Conservation (phyloP, 2,797 vertebrate species). For the Anabacerthia variegaticeps region DNA sequence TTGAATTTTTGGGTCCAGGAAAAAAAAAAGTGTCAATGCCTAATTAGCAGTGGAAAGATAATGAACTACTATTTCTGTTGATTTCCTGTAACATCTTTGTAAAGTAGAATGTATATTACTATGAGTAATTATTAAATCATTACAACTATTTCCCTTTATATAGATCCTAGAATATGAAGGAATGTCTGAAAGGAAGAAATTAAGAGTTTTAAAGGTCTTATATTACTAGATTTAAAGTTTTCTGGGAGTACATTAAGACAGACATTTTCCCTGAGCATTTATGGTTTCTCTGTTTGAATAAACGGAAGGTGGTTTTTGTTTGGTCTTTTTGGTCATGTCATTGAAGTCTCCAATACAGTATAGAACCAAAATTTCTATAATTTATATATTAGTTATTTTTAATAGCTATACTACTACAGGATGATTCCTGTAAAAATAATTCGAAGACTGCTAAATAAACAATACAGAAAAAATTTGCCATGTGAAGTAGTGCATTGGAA, state of each 20-base stretch:
- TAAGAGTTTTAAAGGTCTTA: background rate
- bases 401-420: background rate
- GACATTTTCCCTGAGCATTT: background rate
- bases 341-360: background rate
- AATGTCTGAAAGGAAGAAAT: background rate
- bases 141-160: background rate
- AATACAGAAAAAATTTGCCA: background rate
- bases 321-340: background rate
- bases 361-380: background rate
- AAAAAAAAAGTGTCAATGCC: background rate
- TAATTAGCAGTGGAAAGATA: conserved; percentile 24
- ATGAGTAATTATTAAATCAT: conserved; percentile 7
- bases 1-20: background rate
- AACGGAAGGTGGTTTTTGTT: background rate
- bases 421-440: background rate
- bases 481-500: conserved; percentile 1
- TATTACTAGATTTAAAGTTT: background rate
- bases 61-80: background rate
- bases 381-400: background rate
- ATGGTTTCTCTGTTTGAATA: background rate
- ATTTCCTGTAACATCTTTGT: background rate
- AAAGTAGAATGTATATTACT: background rate
- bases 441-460: background rate
- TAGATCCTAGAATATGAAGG: background rate
- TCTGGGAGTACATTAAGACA: background rate